Evolutionary conservation across 1,140 invertebrate species (phyloP).

Genomic region (Acromyrmex echinatior): DNA sequence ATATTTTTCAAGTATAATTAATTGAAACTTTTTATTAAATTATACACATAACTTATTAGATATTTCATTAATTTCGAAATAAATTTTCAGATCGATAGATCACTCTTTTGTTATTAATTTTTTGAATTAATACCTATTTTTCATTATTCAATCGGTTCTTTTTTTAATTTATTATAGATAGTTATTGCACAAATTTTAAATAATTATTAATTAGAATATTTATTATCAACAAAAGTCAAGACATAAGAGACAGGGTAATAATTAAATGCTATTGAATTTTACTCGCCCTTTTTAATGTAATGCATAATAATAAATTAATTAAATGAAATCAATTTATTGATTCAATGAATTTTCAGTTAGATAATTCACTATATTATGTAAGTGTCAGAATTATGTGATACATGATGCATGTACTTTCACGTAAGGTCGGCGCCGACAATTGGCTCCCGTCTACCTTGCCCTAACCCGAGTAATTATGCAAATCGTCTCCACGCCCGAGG

Average conservation of each 20-base stretch:
- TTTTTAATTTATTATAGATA: background rate
- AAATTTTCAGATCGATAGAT: background rate
- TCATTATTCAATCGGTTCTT: background rate
- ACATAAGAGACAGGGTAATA: background rate
- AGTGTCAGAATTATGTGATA: constrained; percentile 36
- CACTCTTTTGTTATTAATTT: background rate
- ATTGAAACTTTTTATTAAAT: background rate
- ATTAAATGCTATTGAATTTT: background rate
- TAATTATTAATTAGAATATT: background rate
- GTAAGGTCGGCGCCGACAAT: constrained; percentile 50
- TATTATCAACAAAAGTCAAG: background rate
- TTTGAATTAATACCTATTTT: background rate
- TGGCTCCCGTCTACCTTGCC: constrained; percentile 40
- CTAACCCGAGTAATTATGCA: constrained; percentile 55
- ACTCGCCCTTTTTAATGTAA: background rate
- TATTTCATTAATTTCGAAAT: background rate
- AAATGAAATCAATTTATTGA: background rate
- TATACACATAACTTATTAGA: background rate
- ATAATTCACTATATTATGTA: constrained; percentile 11
- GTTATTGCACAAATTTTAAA: background rate
- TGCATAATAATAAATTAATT: background rate
- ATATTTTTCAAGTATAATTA: background rate
- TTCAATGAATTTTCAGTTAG: constrained; percentile 14
- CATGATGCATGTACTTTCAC: constrained; percentile 45
- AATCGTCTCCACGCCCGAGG: constrained; percentile 55